These are phyloP conservation scores for Rachycentron canadum DNA, from an alignment of 2,797 vertebrate genomes.

Conservation along the genomic window DNA sequence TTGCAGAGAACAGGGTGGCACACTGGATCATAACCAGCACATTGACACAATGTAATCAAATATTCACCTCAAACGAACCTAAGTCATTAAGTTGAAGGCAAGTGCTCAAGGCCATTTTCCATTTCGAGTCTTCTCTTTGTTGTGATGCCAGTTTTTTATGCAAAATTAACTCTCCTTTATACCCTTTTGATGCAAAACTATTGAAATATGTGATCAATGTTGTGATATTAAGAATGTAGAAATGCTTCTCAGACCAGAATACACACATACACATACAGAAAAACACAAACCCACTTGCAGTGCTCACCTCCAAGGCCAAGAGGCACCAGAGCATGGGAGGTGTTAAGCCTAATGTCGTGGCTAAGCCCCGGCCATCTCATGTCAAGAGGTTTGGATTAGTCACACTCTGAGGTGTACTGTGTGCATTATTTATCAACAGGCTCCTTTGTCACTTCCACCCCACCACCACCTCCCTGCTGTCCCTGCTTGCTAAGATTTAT, in stretches of 20 bases:
- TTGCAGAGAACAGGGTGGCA: constrained; percentile 39
- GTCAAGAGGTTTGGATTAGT: constrained; percentile 81
- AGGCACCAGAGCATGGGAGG: neutral
- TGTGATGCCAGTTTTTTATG: constrained; percentile 46
- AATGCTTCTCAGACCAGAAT: neutral
- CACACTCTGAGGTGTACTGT: constrained; percentile 69
- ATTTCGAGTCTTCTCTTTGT: constrained; percentile 37
- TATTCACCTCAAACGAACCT: constrained; percentile 62
- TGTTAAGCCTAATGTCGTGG: constrained; percentile 49
- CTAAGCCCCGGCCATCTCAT: constrained; percentile 63
- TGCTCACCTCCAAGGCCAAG: constrained; percentile 19
- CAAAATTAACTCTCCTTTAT: constrained; percentile 4
- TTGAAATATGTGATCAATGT: constrained; percentile 16
- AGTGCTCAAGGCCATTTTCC: constrained; percentile 22
- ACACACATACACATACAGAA: neutral
- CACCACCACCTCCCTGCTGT: constrained; percentile 3
- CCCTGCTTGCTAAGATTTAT: constrained; percentile 72
- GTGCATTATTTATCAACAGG: constrained; percentile 82
- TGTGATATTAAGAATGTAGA: neutral
- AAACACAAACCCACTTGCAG: neutral
- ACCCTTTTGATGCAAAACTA: neutral
- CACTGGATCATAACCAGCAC: constrained; percentile 30
- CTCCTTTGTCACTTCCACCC: constrained; percentile 53
- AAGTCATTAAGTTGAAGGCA: constrained; percentile 11
- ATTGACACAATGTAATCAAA: constrained; percentile 48